Evolutionary conservation across 2,797 vertebrate species (phyloP), one percentile per base, ranked within the genome.

Genomic region (Potorous gilbertii): DNA sequence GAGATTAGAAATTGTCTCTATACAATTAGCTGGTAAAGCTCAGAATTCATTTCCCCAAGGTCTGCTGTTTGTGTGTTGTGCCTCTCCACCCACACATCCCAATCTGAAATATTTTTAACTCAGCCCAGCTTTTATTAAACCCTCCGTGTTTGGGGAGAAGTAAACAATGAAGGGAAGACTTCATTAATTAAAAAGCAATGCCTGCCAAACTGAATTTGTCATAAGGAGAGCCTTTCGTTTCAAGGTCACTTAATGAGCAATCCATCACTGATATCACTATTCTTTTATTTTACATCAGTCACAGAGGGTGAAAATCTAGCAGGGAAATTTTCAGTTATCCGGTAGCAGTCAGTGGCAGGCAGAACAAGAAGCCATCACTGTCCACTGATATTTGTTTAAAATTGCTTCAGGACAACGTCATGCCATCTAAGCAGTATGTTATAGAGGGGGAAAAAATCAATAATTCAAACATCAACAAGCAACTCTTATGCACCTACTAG

Each of bases 61-160:
- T 92, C 27, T 0, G 4, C 1, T 0, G 2, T 81, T 46, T 81
- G n/a, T 81, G n/a, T 81, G 66, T 81, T 81, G n/a, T 55, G 54
- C 57, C 62, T 40, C 50, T 54, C 0, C 4, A 92, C 89, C 95
- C 0, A 90, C 55, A 46, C 46, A 14, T 40, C 74, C 54, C 29
- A 9, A 54, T 34, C 34, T 27, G 66, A 13, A 0, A 74, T 66
- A 92, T 95, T 96, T 97, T 95, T 91, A 96, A 94, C 95, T 81
- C 46, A 50, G 94, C 34, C 24, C 0, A 0, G 95, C 94, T 95
- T 95, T 96, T 93, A 95, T 81, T 90, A 92, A 94, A 59, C 54
- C 74, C 4, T 87, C 40, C 2, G 0, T 50, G 56, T 91, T 90
- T 50, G 92, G 89, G 90, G 96, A 96, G 55, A 3, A 14, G 93